These are phyloP conservation scores for Cirrhinus molitorella DNA, from an alignment of 2,797 vertebrate genomes.

Conservation along the genomic window DNA sequence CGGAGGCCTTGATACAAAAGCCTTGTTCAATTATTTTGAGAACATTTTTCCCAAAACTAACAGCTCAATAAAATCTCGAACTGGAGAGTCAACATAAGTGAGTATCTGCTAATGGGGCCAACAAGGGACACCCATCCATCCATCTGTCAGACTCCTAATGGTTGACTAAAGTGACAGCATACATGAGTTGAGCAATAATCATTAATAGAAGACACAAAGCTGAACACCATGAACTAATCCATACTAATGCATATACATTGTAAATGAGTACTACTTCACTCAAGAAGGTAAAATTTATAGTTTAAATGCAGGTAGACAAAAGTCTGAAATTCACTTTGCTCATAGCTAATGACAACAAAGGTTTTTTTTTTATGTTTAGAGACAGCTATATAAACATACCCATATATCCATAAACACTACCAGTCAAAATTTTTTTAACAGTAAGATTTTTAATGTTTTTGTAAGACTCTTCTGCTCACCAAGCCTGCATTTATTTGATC, in stretches of 20 bases:
- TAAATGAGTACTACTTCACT: neutral
- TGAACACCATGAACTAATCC: neutral
- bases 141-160: neutral
- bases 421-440: neutral
- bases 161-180: neutral
- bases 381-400: neutral
- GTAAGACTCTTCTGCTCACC: neutral
- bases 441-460: too few species aligned
- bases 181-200: neutral
- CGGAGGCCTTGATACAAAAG: neutral
- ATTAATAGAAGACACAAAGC: neutral
- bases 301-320: neutral
- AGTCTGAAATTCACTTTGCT: neutral
- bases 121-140: neutral
- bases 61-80: slow-evolving; percentile 25
- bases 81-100: neutral
- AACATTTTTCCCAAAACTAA: slow-evolving; percentile 7
- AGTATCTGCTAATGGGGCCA: slow-evolving; percentile 10
- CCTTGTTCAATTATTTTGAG: slow-evolving; percentile 28
- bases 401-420: neutral
- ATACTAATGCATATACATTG: neutral
- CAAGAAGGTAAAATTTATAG: neutral
- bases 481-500: neutral
- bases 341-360: neutral
- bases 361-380: neutral